phyloP scores from a whole-genome alignment of 2,888 invertebrate genomes.

The Ypsolopha scabrella region DNA sequence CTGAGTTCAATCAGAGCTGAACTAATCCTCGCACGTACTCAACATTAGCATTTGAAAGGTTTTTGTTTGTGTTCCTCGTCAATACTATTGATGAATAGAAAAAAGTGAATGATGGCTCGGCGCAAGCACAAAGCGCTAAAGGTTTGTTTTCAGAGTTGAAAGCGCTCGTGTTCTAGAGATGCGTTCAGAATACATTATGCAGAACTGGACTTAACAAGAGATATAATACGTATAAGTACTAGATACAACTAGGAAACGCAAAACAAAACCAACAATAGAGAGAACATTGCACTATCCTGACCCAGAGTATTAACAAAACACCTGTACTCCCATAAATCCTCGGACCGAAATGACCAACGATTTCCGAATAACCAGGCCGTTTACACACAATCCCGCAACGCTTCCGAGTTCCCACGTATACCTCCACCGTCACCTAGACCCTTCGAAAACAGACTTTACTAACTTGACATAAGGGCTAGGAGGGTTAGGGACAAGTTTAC shows the following conservation, averaged over 20 bases:
- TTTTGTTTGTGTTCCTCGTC: constrained; percentile 59
- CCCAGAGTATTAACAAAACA: too few relatives aligned
- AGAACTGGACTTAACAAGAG: background rate
- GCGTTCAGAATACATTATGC: constrained; percentile 55
- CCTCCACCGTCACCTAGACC: too few relatives aligned
- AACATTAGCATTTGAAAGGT: constrained; percentile 64
- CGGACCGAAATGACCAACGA: background rate
- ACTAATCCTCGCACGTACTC: constrained; percentile 61
- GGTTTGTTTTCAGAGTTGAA: constrained; percentile 64
- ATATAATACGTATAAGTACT: too few relatives aligned
- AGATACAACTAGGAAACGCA: too few relatives aligned
- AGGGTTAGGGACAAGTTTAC: too few relatives aligned
- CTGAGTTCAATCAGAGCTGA: constrained; percentile 27
- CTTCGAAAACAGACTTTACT: too few relatives aligned
- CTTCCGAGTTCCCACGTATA: constrained; percentile 47
- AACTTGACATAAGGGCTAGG: too few relatives aligned
- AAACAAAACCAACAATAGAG: too few relatives aligned
- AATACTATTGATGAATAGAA: constrained; percentile 55
- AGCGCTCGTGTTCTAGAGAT: constrained; percentile 46
- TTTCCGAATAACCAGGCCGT: constrained; percentile 4
- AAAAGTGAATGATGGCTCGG: constrained; percentile 59
- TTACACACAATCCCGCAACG: constrained; percentile 48
- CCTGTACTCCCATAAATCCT: background rate
- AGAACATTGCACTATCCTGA: too few relatives aligned
- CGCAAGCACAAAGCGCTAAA: constrained; percentile 43